Base-by-base conservation (phyloP, 2,888 invertebrate species). In the Tenthredo mesomela region DNA sequence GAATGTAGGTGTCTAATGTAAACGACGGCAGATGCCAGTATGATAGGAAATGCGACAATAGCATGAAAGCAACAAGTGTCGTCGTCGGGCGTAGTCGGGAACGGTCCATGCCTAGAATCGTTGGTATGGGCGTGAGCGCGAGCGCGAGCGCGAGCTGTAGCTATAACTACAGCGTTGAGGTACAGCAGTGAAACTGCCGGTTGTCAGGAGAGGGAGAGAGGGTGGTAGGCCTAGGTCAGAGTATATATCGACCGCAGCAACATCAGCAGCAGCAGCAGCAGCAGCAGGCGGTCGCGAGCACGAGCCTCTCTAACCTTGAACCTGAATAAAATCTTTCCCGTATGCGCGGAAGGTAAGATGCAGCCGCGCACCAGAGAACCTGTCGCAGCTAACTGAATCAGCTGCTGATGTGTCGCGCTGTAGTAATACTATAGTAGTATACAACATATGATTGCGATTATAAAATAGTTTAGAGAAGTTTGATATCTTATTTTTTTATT, bases 171-270 rank as follows among this genome's bases (percentile, higher is more conserved):
- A 54, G 40, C 61, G 80, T 80, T 37, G 54, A 61, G 78, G 25
- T 47, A 47, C 47, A 47, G 15, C 47, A 50, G 47, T 21, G 37
- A 78, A 50, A 54, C 9, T 21, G 33, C 15, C 50, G 58, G 6
- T 15, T n/a, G 15, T 37, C 21, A 37, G 21, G 50, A 25, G 37
- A 61, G 21, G 25, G 37, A 4, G 29, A 21, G 37, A 3, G 80
- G 80, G 54, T 78, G 80, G 54, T 78, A 80, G 61, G 80, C 80
- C 80, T 80, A 61, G 80, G 80, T 61, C 80, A 61, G 61, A 58
- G 25, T 40, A 58, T 80, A 80, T 80, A 80, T 80, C 80, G 80
- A 80, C 58, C 80, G n/a, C n/a, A 50, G 33, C 1, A 37, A 54
- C 33, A 54, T 54, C 15, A 37, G n/a, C 37, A 40, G n/a, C 33